A percentile compares a stretch with the other conserved stretches of the same genome.
These are phyloP conservation scores for Cinara cedri DNA, from an alignment of 2,888 invertebrate species.

Conservation along the genomic window DNA sequence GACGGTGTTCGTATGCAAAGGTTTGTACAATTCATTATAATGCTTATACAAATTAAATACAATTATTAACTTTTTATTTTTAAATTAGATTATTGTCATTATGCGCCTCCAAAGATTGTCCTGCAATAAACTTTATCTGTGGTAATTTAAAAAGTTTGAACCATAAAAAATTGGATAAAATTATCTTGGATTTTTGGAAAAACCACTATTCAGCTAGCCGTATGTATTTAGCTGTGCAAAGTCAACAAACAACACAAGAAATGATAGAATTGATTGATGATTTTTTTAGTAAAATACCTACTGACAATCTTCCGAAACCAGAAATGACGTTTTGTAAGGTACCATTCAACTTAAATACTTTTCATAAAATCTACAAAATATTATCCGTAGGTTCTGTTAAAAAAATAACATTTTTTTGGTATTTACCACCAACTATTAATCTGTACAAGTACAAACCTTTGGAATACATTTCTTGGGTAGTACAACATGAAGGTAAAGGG, in stretches of 20 bases:
- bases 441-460: constrained; percentile 79
- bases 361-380: constrained; percentile 75
- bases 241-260: constrained; percentile 70
- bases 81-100: constrained; percentile 43
- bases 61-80: constrained; percentile 24
- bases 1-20: constrained; percentile 50
- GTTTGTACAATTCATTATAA: constrained; percentile 25
- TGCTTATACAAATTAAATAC: background rate
- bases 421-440: constrained; percentile 69
- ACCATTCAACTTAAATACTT: constrained; percentile 70
- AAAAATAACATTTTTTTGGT: constrained; percentile 71
- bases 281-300: constrained; percentile 74
- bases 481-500: constrained; percentile 86
- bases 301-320: constrained; percentile 70
- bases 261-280: constrained; percentile 71
- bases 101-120: constrained; percentile 62
- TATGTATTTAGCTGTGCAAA: constrained; percentile 78
- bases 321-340: constrained; percentile 69
- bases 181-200: constrained; percentile 76
- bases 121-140: constrained; percentile 78
- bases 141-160: constrained; percentile 79
- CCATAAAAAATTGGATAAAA: constrained; percentile 72
- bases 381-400: constrained; percentile 77
- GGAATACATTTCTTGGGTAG: constrained; percentile 76
- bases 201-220: constrained; percentile 84